Conservation (phyloP, 1,140 invertebrate species). For the Ylistrum balloti region DNA sequence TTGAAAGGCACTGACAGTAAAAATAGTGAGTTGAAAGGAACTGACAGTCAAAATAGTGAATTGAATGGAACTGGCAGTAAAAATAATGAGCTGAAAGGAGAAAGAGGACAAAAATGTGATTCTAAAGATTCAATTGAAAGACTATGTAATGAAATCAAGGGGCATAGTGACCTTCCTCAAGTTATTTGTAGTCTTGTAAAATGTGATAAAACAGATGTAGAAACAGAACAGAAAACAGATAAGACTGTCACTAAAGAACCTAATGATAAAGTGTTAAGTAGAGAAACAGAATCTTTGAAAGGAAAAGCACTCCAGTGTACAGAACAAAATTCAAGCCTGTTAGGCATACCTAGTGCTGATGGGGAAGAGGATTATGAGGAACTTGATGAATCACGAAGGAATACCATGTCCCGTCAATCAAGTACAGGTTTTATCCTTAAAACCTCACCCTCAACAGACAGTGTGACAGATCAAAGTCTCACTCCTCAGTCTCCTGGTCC, state of each 20-base stretch:
- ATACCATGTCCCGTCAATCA: not conserved
- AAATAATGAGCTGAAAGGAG: not conserved
- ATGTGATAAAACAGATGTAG: not conserved
- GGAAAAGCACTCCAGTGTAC: not conserved
- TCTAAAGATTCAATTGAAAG: not conserved
- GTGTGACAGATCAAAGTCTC: not conserved
- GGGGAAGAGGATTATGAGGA: not conserved
- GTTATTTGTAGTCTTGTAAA: too few relatives aligned
- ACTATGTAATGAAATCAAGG: not conserved
- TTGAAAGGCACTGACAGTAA: not conserved
- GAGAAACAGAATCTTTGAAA: not conserved
- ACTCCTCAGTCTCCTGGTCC: not conserved
- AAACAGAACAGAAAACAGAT: not conserved
- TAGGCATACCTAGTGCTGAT: not conserved
- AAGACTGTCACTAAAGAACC: not conserved
- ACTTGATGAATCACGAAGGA: not conserved
- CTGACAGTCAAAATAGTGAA: not conserved
- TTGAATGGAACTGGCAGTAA: not conserved
- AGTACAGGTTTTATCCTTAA: not conserved
- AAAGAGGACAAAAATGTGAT: not conserved
- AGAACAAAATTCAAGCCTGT: too few relatives aligned
- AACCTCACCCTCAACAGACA: not conserved
- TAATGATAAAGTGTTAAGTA: not conserved
- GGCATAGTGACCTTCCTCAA: too few relatives aligned
- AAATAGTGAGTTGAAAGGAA: not conserved